These are phyloP conservation scores for Istiophorus platypterus DNA, from an alignment of 2,113 vertebrate species.

Conservation along the genomic window DNA sequence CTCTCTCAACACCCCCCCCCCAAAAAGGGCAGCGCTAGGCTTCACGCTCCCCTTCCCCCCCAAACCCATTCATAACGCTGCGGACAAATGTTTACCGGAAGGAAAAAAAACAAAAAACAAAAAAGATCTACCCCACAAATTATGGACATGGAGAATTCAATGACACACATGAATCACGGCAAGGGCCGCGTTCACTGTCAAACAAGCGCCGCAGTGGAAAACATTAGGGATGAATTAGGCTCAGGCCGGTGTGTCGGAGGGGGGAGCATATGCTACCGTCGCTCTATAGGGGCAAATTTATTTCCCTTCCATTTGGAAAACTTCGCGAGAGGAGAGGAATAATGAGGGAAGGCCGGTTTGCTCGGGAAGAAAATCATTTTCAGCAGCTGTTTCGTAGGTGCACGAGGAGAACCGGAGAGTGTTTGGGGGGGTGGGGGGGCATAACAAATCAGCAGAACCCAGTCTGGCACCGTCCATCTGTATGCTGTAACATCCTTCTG, in stretches of 20 bases:
- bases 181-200: slow-evolving; percentile 64
- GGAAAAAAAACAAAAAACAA: too few relatives aligned
- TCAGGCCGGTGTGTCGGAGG: slow-evolving; percentile 28
- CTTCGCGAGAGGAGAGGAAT: slow-evolving; percentile 7
- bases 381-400: slow-evolving; percentile 35
- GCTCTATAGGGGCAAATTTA: slow-evolving; percentile 19
- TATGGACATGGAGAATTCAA: slow-evolving; percentile 66
- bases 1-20: slow-evolving; percentile 42
- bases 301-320: slow-evolving; percentile 34
- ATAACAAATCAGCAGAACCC: slow-evolving; percentile 23
- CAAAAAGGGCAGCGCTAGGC: slow-evolving; percentile 50
- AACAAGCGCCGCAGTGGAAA: slow-evolving; percentile 62
- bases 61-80: slow-evolving; percentile 66
- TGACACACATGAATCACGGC: slow-evolving; percentile 76
- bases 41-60: slow-evolving; percentile 48
- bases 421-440: too few relatives aligned
- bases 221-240: slow-evolving; percentile 70
- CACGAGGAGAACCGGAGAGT: slow-evolving; percentile 7
- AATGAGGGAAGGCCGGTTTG: slow-evolving; percentile 7
- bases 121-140: slow-evolving; percentile 64
- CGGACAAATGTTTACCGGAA: slow-evolving; percentile 70
- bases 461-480: slow-evolving; percentile 17
- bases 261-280: slow-evolving; percentile 16
- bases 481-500: background rate
- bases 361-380: background rate